Percentiles rank a stretch among this genome's conserved stretches.
These are phyloP conservation scores for Drosophila jambulina DNA, from an alignment of 1,140 invertebrate genomes.

Conservation along the genomic window DNA sequence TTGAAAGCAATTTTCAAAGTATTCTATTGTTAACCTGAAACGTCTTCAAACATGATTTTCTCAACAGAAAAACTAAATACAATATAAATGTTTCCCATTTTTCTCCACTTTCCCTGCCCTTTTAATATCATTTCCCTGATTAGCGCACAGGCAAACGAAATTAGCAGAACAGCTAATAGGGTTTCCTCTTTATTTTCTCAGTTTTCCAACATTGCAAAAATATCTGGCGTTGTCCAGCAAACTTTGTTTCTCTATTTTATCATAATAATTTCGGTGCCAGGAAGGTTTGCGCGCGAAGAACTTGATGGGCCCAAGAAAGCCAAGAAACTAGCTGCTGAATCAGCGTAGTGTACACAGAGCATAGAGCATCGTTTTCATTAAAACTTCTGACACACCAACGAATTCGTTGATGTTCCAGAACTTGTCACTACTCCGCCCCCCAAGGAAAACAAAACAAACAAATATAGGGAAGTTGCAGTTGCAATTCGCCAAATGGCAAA, in stretches of 20 bases:
- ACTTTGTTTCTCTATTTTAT: slow-evolving; percentile 60
- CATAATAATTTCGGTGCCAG: slow-evolving; percentile 69
- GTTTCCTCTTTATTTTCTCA: slow-evolving; percentile 9
- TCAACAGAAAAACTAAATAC: background rate
- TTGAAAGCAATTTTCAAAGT: background rate
- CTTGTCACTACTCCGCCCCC: slow-evolving; percentile 22
- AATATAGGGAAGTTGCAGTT: slow-evolving; percentile 20
- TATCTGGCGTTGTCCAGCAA: slow-evolving; percentile 21
- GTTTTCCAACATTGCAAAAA: slow-evolving; percentile 1
- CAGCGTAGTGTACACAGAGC: slow-evolving; percentile 5
- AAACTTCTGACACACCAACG: slow-evolving; percentile 60
- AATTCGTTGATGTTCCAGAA: slow-evolving; percentile 45
- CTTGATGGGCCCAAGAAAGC: slow-evolving; percentile 35
- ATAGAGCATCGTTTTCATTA: slow-evolving; percentile 59
- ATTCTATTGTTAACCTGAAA: background rate
- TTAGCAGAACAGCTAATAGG: slow-evolving; percentile 41
- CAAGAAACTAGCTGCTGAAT: slow-evolving; percentile 22
- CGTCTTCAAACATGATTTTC: background rate
- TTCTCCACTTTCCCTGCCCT: background rate
- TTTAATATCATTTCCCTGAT: slow-evolving; percentile 10
- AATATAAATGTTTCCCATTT: background rate
- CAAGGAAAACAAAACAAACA: slow-evolving; percentile 31
- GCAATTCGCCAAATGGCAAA: slow-evolving; percentile 56
- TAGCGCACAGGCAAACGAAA: slow-evolving; percentile 28
- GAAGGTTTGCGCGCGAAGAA: slow-evolving; percentile 47